Conservation (phyloP, 2,888 invertebrate species). For the Notodonta ziczac region DNA sequence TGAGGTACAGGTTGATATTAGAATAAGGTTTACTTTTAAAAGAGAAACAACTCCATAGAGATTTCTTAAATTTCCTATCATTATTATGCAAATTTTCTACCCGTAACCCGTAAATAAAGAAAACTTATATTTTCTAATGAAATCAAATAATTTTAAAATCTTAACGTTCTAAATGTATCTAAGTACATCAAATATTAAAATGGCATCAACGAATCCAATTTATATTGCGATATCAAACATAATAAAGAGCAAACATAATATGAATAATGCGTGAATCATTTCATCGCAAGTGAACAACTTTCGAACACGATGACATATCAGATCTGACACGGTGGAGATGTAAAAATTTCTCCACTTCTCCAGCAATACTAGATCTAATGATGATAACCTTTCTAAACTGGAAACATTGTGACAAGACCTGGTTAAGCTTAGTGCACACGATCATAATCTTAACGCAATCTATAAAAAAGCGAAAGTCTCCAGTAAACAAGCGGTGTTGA, state of each 20-base stretch:
- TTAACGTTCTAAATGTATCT: neutral
- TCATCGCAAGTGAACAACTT: constrained; percentile 2
- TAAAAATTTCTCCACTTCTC: constrained; percentile 4
- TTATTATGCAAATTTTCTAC: no score
- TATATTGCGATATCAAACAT: neutral
- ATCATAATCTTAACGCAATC: neutral
- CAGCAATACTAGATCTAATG: neutral
- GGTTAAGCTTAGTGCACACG: neutral
- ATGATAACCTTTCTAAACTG: constrained; percentile 2
- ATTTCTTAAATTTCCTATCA: no score
- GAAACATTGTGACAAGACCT: constrained; percentile 3
- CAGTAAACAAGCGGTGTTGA: no score
- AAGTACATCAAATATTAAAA: no score
- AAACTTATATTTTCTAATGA: no score
- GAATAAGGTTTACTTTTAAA: no score
- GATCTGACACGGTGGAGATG: neutral
- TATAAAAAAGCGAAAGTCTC: neutral
- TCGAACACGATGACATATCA: constrained; percentile 8
- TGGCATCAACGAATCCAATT: neutral
- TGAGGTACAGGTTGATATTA: no score
- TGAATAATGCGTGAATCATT: neutral
- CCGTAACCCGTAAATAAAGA: no score
- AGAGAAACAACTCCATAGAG: no score
- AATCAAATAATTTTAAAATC: neutral
- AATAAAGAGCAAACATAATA: neutral